These are phyloP conservation scores for Ciconia maguari DNA, from an alignment of 2,113 vertebrate species.

Conservation along the genomic window DNA sequence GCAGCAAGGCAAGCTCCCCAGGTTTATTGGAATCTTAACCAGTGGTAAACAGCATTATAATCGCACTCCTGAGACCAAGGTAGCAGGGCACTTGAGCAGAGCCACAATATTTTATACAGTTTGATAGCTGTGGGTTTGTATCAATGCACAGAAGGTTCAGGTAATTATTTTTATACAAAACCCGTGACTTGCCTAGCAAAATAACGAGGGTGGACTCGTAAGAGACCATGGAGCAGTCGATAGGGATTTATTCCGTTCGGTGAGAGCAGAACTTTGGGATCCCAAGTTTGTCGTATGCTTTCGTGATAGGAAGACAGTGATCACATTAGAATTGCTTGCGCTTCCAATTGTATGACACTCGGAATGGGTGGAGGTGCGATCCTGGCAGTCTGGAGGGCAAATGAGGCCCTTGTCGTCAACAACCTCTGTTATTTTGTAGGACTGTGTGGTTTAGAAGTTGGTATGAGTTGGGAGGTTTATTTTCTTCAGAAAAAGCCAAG, in stretches of 20 bases:
- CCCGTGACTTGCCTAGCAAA: not conserved
- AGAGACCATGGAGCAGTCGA: not conserved
- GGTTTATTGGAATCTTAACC: conserved; percentile 28
- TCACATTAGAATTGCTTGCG: not conserved
- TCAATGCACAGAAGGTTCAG: conserved; percentile 21
- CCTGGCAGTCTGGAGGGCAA: not conserved
- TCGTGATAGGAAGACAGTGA: rapidly evolving
- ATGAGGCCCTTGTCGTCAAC: not conserved
- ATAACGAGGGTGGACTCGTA: not conserved
- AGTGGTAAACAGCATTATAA: conserved; percentile 5
- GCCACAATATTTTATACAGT: not conserved
- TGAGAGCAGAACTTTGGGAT: not conserved
- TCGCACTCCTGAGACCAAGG: conserved; percentile 27
- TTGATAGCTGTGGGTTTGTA: conserved; percentile 43
- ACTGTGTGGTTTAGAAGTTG: not conserved
- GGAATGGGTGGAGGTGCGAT: not conserved
- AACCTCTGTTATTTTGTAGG: not conserved
- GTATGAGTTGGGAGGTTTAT: not conserved
- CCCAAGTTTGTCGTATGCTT: not conserved
- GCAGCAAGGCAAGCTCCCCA: not conserved
- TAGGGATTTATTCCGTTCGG: not conserved
- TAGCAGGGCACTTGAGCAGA: conserved; percentile 56
- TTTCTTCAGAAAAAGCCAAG: not conserved
- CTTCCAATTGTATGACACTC: not conserved
- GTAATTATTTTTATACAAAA: conserved; percentile 51